Evolutionary conservation across 1,140 invertebrate genomes (phyloP), one percentile per base, ranked within the genome.

Genomic region (Ips nitidus): DNA sequence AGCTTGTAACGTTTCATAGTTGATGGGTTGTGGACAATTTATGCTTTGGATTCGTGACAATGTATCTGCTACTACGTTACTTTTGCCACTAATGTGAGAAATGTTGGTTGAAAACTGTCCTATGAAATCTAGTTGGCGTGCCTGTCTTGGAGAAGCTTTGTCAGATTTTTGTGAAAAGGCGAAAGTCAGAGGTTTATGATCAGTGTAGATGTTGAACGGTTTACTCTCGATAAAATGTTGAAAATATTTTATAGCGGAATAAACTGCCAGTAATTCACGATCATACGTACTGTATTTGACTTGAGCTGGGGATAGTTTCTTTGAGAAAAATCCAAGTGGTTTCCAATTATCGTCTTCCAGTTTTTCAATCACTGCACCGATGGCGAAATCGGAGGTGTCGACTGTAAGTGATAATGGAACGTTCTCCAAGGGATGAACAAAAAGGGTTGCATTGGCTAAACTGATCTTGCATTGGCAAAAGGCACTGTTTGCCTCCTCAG

Each of bases 81-180:
- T 69, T 6, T 66, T 39, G 0, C 80, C 81, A 8, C 70, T 39
- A 4, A 83, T 70, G 59, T 82, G 77, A 4, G 68, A 69, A 7
- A 81, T 77, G 47, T 81, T 71, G 0, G 76, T 81, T 0, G 77
- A 73, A 64, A 79, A 81, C 63, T 82, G 78, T 1, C 65, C 56
- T 40, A 82, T 78, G 41, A 70, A 82, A 53, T 80, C 74, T 0
- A 80, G 56, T 47, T 82, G 76, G 0, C 75, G 45, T 2, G 71
- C 41, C 53, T 77, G 75, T 52, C 76, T 41, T 3, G 77, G 78
- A 3, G 43, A 47, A 5, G 45, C 1, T 39, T 56, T 56, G 36
- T 56, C 53, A 6, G 53, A 56, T 6, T 36, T 4, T 56, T 56
- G 53, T 39, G 53, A 56, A 56, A 56, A 56, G 36, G 53, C 53